These are phyloP conservation scores for Corynorhinus townsendii DNA, from an alignment of 2,113 vertebrate species.

Conservation along the genomic window DNA sequence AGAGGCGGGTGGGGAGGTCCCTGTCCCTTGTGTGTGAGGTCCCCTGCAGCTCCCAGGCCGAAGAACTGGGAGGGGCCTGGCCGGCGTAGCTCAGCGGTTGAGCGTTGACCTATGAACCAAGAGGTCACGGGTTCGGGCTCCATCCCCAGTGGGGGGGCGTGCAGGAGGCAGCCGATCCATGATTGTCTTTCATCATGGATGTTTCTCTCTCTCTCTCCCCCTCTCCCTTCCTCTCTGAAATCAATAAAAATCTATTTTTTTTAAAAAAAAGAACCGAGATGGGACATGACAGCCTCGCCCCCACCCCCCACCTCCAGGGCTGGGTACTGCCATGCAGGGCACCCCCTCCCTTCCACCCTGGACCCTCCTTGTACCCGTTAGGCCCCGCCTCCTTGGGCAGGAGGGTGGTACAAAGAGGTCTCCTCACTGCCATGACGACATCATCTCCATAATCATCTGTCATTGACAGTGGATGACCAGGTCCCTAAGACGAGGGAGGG, in stretches of 20 bases:
- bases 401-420: not conserved
- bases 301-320: not conserved
- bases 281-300: not conserved
- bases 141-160: too few species aligned
- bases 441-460: not conserved
- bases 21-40: rapidly evolving
- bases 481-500: not conserved
- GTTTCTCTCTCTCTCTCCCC: too few species aligned
- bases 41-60: not conserved
- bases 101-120: too few species aligned
- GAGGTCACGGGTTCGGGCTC: too few species aligned
- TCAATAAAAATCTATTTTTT: too few species aligned
- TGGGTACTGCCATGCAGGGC: not conserved
- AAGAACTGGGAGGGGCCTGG: too few species aligned
- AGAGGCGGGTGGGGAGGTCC: not conserved
- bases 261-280: not conserved
- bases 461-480: not conserved
- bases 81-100: too few species aligned
- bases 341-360: not conserved
- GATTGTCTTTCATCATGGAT: too few species aligned
- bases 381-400: not conserved
- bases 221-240: too few species aligned
- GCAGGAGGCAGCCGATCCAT: too few species aligned
- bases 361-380: not conserved
- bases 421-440: not conserved